Conservation (phyloP, 2,888 invertebrate species). For the Hydropsyche betteni region DNA sequence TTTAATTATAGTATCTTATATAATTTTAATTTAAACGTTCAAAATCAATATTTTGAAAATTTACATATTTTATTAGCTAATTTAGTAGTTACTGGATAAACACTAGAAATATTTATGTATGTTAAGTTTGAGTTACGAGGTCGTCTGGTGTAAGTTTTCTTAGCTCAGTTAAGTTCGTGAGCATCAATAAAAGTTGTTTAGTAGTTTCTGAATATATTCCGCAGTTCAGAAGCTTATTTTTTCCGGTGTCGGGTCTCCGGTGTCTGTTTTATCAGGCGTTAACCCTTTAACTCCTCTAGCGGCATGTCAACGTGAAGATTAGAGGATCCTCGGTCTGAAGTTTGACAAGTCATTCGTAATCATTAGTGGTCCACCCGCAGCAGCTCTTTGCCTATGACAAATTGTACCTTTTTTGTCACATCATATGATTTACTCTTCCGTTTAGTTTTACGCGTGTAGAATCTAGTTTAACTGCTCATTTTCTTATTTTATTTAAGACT, state of each 20-base stretch:
- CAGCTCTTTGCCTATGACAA: slow-evolving; percentile 48
- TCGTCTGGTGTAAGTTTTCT: too few species aligned
- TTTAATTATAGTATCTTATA: too few species aligned
- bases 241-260: background rate
- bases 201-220: slow-evolving; percentile 3
- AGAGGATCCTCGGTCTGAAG: slow-evolving; percentile 44
- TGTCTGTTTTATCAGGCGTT: slow-evolving; percentile 23
- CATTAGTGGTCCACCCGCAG: slow-evolving; percentile 43
- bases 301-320: slow-evolving; percentile 46
- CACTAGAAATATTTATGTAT: too few species aligned
- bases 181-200: too few species aligned
- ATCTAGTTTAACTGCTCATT: slow-evolving; percentile 36
- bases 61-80: too few species aligned
- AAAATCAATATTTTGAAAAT: too few species aligned
- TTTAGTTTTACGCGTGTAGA: slow-evolving; percentile 50
- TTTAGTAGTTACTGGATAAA: too few species aligned
- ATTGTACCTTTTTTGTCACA: slow-evolving; percentile 50
- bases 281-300: slow-evolving; percentile 23
- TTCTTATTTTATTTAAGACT: background rate
- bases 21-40: too few species aligned
- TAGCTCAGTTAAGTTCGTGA: too few species aligned
- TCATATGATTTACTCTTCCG: slow-evolving; percentile 51
- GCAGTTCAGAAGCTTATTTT: background rate
- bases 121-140: too few species aligned
- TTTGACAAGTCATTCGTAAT: slow-evolving; percentile 50